Evolutionary conservation across 1,140 invertebrate genomes (phyloP).

Genomic region (Formica exsecta): DNA sequence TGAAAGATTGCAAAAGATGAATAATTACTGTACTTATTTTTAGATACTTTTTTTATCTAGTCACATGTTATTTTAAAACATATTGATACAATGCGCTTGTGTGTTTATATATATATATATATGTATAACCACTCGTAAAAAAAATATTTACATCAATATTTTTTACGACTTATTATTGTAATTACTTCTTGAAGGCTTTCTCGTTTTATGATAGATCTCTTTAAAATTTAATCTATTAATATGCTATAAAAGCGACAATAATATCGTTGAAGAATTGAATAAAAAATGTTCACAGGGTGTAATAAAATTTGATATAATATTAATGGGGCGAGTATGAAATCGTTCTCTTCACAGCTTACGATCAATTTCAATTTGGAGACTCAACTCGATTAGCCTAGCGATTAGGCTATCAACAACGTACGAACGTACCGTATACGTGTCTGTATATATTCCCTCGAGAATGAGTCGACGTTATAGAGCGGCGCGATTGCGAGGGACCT

Average conservation of each 20-base stretch:
- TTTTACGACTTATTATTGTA: not conserved
- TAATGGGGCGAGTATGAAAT: too few relatives aligned
- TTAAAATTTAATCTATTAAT: not conserved
- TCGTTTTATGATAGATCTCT: not conserved
- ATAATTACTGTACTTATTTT: too few relatives aligned
- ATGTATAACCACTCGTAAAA: not conserved
- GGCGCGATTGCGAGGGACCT: constrained; percentile 25
- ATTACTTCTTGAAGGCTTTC: not conserved
- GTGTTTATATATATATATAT: too few relatives aligned
- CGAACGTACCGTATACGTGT: not conserved
- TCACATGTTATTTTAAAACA: not conserved
- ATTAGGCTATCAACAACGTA: constrained; percentile 12
- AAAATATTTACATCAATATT: not conserved
- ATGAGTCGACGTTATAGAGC: constrained; percentile 14
- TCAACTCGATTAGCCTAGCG: constrained; percentile 9
- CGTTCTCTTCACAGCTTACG: too few relatives aligned
- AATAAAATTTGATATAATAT: not conserved
- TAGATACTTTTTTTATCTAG: too few relatives aligned
- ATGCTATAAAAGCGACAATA: too few relatives aligned
- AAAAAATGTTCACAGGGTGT: not conserved
- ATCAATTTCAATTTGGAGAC: not conserved
- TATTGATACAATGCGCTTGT: not conserved
- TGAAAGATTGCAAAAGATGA: not conserved
- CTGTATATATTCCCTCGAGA: constrained; percentile 9
- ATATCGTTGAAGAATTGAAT: not conserved